Evolutionary conservation across 1,140 invertebrate genomes (phyloP).

Genomic region (Orius insidiosus): DNA sequence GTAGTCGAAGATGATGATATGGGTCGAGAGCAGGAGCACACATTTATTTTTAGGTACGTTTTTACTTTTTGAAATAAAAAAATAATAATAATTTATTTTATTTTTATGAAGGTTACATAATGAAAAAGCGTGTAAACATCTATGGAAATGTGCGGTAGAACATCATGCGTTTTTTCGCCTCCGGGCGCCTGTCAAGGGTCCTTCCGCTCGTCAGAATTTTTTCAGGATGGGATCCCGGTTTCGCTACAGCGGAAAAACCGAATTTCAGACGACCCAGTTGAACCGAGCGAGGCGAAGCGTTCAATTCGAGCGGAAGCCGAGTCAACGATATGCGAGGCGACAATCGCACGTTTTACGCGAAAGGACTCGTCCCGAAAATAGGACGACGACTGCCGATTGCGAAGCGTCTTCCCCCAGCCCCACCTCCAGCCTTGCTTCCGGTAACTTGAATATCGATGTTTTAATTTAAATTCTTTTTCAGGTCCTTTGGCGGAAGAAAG

Average conservation of each 20-base stretch:
- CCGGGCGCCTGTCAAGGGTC: conserved; percentile 74
- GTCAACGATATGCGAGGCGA: conserved; percentile 82
- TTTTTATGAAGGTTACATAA: conserved; percentile 52
- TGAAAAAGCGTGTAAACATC: conserved; percentile 95
- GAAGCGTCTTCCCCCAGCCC: background rate
- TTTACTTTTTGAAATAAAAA: background rate
- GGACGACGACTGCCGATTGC: background rate
- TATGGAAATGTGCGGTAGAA: conserved; percentile 99
- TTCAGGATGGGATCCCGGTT: conserved; percentile 94
- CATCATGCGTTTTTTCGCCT: conserved; percentile 97
- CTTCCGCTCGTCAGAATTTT: conserved; percentile 81
- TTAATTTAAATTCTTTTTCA: conserved; percentile 2
- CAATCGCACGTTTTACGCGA: conserved; percentile 69
- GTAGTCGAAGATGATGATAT: conserved; percentile 95
- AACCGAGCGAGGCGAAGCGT: conserved; percentile 77
- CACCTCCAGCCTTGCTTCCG: background rate
- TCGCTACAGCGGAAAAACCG: conserved; percentile 78
- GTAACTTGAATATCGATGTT: background rate
- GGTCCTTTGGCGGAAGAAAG: conserved; percentile 30
- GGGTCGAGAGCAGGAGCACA: conserved; percentile 80
- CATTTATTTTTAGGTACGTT: conserved; percentile 61
- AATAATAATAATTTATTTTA: background rate
- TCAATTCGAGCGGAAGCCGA: conserved; percentile 87
- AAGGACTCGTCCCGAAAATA: conserved; percentile 26
- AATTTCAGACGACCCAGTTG: conserved; percentile 85